Evolutionary conservation across 1,140 invertebrate species (phyloP), one percentile per base, ranked within the genome.

Genomic region (Meteorus sp.): DNA sequence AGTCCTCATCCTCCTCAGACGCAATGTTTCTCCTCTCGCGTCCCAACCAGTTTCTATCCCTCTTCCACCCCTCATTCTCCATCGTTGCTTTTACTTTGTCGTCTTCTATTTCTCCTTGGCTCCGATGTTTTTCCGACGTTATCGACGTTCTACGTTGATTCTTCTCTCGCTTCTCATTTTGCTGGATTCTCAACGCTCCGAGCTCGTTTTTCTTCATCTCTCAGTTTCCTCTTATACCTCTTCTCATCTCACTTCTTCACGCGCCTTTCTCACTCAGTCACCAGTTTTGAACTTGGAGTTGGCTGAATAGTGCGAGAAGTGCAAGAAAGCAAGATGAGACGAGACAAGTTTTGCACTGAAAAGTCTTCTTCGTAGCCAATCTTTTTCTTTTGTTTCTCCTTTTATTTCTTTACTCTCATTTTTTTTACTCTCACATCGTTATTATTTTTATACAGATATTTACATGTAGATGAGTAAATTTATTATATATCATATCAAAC

Each of bases 121-220:
- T 68, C 73, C 69, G 69, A 68, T 69, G 68, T 75, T 76, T 76
- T 75, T 76, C 72, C 73, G 62, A 63, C 74, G 69, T 73, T 77
- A 75, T 77, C 73, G 75, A 75, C 73, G 68, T 72, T 74, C 66
- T 60, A 62, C 62, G 50, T 59, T 64, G 65, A 62, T 66, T 56
- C 25, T 17, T n/a, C n/a, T 15, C 41, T 56, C 41, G 25, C 43
- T 45, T 23, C 20, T 9, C 43, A 23, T 23, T 45, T 45, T 23
- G 19, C 43, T 22, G 13, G 11, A n/a, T 22, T 45, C 43, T 23
- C 4, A 9, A 45, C 20, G 9, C 9, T 45, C 9, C 19, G 19
- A 45, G 43, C 43, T 45, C 22, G 6, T 45, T 45, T 23, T 13
- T 45, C 11, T 45, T 11, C n/a, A n/a, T n/a, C n/a, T n/a, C n/a